phyloP scores from a whole-genome alignment of 23 tunicate species.

The Phallusia fumigata region DNA sequence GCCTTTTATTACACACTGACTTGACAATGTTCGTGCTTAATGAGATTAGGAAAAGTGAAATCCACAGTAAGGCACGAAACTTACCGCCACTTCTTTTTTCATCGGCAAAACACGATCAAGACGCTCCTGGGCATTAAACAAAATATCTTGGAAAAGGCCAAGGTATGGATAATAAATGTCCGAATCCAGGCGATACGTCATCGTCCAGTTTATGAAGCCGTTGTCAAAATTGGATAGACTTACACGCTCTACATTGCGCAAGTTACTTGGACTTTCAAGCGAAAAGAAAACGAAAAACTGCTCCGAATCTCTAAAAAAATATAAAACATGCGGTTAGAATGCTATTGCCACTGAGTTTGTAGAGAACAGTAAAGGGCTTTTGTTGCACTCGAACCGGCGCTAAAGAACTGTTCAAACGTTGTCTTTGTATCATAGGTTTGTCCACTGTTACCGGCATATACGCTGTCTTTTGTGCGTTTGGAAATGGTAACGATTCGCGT shows the following conservation, averaged over 20 bases:
- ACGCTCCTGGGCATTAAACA: background rate
- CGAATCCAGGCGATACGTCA: conserved; percentile 19
- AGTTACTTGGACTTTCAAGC: conserved; percentile 2
- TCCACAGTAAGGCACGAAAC: background rate
- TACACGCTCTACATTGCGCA: background rate
- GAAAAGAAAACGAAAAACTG: conserved; percentile 1
- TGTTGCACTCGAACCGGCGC: too few species aligned
- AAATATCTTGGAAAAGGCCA: background rate
- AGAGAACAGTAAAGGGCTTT: too few species aligned
- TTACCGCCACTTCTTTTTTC: background rate
- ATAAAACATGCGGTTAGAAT: too few species aligned
- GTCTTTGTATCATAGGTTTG: too few species aligned
- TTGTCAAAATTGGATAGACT: conserved; percentile 2
- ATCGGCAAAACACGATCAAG: background rate
- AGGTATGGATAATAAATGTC: conserved; percentile 12
- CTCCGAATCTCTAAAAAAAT: background rate
- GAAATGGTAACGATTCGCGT: too few species aligned
- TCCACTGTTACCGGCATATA: too few species aligned
- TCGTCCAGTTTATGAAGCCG: conserved; percentile 9
- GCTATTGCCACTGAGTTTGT: too few species aligned
- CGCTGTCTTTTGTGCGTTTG: too few species aligned
- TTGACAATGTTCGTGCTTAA: too few species aligned
- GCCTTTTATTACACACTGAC: too few species aligned
- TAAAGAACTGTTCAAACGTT: too few species aligned
- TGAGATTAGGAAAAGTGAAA: too few species aligned